Evolutionary conservation across 2,888 invertebrate genomes (phyloP).

Genomic region (Amblyjoppa proteus): DNA sequence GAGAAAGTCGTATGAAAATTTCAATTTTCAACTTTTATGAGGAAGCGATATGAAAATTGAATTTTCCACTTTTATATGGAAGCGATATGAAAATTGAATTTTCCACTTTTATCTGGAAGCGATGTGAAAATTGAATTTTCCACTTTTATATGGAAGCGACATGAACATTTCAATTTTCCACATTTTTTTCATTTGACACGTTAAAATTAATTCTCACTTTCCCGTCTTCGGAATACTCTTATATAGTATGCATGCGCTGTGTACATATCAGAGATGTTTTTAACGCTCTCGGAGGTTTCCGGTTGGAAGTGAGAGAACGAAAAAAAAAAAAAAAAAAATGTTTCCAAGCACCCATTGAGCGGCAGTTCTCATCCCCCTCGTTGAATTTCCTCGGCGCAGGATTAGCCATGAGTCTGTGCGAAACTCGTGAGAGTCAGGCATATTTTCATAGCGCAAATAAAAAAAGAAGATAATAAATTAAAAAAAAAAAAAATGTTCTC

Average conservation of each 20-base stretch:
- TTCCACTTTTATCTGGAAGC: no score
- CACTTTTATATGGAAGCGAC: no score
- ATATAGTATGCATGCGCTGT: slow-evolving; percentile 1
- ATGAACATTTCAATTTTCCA: slow-evolving; percentile 21
- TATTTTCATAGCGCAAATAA: slow-evolving; percentile 11
- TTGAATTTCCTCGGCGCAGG: slow-evolving; percentile 27
- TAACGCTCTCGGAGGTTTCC: slow-evolving; percentile 37
- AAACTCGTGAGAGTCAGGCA: slow-evolving; percentile 11
- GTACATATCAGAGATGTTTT: slow-evolving; percentile 28
- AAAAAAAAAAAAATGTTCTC: neutral
- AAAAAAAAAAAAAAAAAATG: slow-evolving; percentile 4
- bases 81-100: no score
- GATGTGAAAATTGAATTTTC: neutral
- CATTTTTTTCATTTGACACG: neutral
- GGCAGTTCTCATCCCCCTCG: slow-evolving; percentile 19
- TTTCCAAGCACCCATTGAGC: slow-evolving; percentile 1
- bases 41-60: no score
- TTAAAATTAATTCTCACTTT: slow-evolving; percentile 52
- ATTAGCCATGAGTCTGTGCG: slow-evolving; percentile 36
- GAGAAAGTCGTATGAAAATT: no score
- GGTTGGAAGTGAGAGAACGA: slow-evolving; percentile 7
- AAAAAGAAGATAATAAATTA: slow-evolving; percentile 4
- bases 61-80: no score
- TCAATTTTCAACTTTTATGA: no score
- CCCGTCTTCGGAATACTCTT: slow-evolving; percentile 27